A percentile compares a stretch with the other conserved stretches of the same genome.
phyloP scores from a whole-genome alignment of 2,888 invertebrate genomes.

The Tricholauxania praeusta region DNA sequence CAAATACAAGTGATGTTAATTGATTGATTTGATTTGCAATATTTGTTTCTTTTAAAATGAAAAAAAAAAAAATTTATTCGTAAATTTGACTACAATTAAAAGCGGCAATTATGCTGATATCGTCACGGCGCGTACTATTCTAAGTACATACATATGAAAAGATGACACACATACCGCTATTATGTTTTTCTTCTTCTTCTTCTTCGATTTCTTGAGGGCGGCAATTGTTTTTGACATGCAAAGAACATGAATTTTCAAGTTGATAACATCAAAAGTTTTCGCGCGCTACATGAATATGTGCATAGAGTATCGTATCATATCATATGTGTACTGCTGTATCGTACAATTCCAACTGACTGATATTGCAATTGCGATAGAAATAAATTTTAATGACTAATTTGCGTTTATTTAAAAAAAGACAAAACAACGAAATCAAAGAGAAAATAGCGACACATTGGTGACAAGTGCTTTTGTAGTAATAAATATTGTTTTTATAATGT shows the following conservation, averaged over 20 bases:
- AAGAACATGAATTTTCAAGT: conserved; percentile 56
- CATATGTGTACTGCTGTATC: conserved; percentile 42
- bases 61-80: conserved; percentile 4
- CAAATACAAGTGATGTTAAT: background rate
- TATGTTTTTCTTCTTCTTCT: conserved; percentile 14
- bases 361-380: conserved; percentile 45
- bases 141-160: too few species aligned
- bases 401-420: too few species aligned
- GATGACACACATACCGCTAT: too few species aligned
- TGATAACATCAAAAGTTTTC: conserved; percentile 48
- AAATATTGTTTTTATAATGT: too few species aligned
- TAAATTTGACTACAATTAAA: background rate
- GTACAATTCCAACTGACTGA: conserved; percentile 53
- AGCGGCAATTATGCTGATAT: too few species aligned
- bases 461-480: too few species aligned
- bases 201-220: conserved; percentile 38
- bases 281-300: conserved; percentile 44
- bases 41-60: background rate
- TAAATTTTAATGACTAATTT: too few species aligned
- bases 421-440: too few species aligned
- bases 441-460: too few species aligned
- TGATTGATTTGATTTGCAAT: background rate
- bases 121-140: too few species aligned
- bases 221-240: conserved; percentile 64
- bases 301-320: conserved; percentile 31